phyloP scores from a whole-genome alignment of 2,113 vertebrate species.

The Odocoileus virginianus region DNA sequence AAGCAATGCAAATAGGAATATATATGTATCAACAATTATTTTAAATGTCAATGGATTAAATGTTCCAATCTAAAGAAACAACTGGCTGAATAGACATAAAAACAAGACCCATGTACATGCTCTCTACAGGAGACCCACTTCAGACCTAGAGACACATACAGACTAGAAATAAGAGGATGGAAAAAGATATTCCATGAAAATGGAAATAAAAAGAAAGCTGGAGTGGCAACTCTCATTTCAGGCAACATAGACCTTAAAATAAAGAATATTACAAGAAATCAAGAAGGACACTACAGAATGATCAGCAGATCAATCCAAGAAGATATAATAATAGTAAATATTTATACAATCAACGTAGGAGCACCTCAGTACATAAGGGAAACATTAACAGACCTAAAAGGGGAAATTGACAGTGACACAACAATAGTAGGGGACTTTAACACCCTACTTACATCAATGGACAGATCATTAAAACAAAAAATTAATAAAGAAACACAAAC shows the following conservation, averaged over 20 bases:
- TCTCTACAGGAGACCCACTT: background rate
- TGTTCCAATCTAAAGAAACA: background rate
- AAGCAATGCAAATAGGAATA: background rate
- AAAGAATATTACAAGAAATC: background rate
- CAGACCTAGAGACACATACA: background rate
- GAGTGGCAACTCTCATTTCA: background rate
- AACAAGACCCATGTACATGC: background rate
- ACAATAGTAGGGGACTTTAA: background rate
- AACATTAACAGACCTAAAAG: background rate
- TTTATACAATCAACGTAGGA: background rate
- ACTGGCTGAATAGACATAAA: background rate
- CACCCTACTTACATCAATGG: background rate
- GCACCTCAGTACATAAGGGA: background rate
- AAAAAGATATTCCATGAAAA: background rate
- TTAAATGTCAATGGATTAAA: background rate
- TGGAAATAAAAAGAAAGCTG: background rate
- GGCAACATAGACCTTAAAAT: background rate
- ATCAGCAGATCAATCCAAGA: background rate
- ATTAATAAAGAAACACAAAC: background rate
- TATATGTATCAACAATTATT: background rate
- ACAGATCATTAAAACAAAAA: background rate
- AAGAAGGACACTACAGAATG: background rate
- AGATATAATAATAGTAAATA: background rate
- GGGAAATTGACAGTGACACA: background rate
- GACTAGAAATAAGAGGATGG: background rate